These are phyloP conservation scores for Andrena fulva DNA, from an alignment of 2,888 invertebrate genomes.

Conservation along the genomic window DNA sequence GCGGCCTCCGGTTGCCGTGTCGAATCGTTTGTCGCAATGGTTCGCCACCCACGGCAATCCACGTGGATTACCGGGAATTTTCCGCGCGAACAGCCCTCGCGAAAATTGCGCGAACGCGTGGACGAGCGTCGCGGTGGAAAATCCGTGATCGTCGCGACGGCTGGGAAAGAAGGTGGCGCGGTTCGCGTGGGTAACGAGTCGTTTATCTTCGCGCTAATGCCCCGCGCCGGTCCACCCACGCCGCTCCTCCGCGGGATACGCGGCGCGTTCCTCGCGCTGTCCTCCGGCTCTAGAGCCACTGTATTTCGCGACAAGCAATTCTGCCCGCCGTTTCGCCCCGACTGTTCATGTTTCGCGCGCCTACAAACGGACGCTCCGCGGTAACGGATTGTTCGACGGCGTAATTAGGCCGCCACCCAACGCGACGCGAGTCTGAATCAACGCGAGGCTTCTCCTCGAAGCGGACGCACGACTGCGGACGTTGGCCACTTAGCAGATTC, in stretches of 20 bases:
- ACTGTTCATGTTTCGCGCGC: conserved; percentile 28
- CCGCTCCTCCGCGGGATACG: conserved; percentile 3
- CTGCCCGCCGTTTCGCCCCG: conserved; percentile 6
- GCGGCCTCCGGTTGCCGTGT: conserved; percentile 32
- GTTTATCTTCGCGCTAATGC: conserved; percentile 59
- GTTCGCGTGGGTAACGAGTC: conserved; percentile 59
- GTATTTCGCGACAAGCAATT: conserved; percentile 51
- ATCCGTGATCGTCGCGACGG: conserved; percentile 18
- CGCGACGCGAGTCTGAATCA: conserved; percentile 20
- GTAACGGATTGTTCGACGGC: conserved; percentile 57
- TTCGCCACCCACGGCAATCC: conserved; percentile 43
- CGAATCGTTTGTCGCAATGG: conserved; percentile 55
- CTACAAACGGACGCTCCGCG: conserved; percentile 38
- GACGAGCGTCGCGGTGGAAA: conserved; percentile 25
- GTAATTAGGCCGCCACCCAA: conserved; percentile 27
- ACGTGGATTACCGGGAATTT: conserved; percentile 41
- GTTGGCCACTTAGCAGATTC: too few species aligned
- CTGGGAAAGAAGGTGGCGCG: conserved; percentile 39
- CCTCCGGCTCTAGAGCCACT: conserved; percentile 4
- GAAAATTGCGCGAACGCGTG: conserved; percentile 48
- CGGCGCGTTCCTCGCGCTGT: conserved; percentile 55
- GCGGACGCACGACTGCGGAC: not conserved
- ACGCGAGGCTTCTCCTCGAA: conserved; percentile 32
- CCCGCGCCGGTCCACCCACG: conserved; percentile 56
- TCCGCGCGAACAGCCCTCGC: conserved; percentile 29